phyloP scores from a whole-genome alignment of 1,140 invertebrate species.

The Cyclina sinensis region DNA sequence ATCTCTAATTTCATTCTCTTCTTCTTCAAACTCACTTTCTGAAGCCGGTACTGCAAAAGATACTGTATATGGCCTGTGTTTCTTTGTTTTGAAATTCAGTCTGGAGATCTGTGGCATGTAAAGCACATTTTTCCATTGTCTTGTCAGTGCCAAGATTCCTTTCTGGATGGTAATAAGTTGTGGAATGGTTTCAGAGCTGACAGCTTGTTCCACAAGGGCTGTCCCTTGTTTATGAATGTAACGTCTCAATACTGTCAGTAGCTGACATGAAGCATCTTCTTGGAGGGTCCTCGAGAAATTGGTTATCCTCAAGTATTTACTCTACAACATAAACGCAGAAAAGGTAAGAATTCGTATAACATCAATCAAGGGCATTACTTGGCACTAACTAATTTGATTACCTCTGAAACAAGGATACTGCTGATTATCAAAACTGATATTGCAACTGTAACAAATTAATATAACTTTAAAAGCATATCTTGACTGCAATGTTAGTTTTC shows the following conservation, averaged over 20 bases:
- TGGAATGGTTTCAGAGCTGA: constrained; percentile 94
- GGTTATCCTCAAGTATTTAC: constrained; percentile 95
- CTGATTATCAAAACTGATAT: too few relatives aligned
- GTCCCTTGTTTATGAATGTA: constrained; percentile 93
- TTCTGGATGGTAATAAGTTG: constrained; percentile 95
- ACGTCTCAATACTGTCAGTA: constrained; percentile 95
- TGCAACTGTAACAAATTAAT: too few relatives aligned
- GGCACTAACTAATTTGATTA: too few relatives aligned
- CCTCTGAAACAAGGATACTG: too few relatives aligned
- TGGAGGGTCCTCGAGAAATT: constrained; percentile 96
- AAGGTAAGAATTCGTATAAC: too few relatives aligned
- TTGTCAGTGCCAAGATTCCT: constrained; percentile 96
- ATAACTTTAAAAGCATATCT: too few relatives aligned
- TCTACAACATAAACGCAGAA: constrained; percentile 17
- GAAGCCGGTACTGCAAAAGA: constrained; percentile 94
- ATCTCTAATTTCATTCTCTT: constrained; percentile 68
- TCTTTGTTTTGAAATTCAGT: constrained; percentile 89
- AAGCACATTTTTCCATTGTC: constrained; percentile 98
- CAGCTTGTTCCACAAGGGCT: constrained; percentile 92
- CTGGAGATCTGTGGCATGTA: constrained; percentile 97
- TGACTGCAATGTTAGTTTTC: too few relatives aligned
- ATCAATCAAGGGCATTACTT: too few relatives aligned
- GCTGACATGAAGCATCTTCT: constrained; percentile 98
- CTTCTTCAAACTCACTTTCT: constrained; percentile 85
- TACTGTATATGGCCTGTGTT: constrained; percentile 93